Percentiles rank a stretch among this genome's conserved stretches.
Conservation (phyloP, 2,888 invertebrate genomes). For the Diarsia brunnea region DNA sequence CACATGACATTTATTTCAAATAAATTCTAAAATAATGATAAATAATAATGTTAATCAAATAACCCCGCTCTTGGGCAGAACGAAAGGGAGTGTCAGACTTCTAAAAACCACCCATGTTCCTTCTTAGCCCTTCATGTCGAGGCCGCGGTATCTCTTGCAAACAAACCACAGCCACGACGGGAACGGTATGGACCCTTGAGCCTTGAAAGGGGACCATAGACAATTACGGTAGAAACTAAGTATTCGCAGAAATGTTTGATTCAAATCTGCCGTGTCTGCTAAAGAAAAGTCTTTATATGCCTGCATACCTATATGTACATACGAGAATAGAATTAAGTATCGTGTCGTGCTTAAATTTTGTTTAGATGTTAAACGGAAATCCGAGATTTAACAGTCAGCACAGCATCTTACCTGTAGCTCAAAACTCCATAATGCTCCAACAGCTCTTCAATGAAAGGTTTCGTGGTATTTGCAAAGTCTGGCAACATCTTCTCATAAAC, state of each 20-base stretch:
- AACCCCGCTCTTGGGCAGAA: too few relatives aligned
- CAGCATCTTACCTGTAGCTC: constrained; percentile 87
- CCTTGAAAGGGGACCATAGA: neutral
- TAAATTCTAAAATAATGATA: too few relatives aligned
- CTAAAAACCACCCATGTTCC: too few relatives aligned
- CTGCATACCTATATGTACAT: neutral
- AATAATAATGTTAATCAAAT: too few relatives aligned
- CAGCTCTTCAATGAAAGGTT: constrained; percentile 91
- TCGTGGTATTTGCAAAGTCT: constrained; percentile 93
- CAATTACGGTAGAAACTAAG: neutral
- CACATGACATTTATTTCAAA: too few relatives aligned
- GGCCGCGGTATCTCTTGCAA: too few relatives aligned
- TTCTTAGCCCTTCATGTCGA: too few relatives aligned
- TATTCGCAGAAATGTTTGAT: neutral
- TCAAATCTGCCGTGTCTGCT: neutral
- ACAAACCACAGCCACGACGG: too few relatives aligned
- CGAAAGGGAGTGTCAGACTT: too few relatives aligned
- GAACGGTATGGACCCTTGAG: neutral
- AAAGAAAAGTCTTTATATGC: neutral
- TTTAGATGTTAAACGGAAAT: neutral
- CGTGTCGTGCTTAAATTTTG: neutral
- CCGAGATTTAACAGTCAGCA: neutral
- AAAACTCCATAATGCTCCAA: constrained; percentile 92
- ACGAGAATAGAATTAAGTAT: neutral
- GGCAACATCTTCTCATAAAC: constrained; percentile 92